Evolutionary conservation across 2,888 invertebrate genomes (phyloP).

Genomic region (Nemapogon koenigi): DNA sequence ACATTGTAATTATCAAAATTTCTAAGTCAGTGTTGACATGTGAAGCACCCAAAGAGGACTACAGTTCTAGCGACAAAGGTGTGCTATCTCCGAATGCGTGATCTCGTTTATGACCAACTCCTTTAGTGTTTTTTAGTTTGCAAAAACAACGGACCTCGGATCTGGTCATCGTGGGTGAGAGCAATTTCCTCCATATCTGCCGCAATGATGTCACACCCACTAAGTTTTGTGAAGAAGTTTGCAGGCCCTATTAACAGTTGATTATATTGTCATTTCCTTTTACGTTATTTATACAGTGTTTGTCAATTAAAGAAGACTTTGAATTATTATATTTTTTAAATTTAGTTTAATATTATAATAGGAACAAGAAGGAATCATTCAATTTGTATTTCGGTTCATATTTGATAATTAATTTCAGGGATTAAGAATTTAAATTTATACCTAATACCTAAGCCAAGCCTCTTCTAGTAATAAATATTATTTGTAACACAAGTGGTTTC

Average conservation of each 20-base stretch:
- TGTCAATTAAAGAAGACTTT: background rate
- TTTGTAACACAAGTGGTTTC: no score
- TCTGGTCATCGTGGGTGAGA: constrained; percentile 43
- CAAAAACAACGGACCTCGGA: constrained; percentile 30
- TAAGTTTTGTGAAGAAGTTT: constrained; percentile 3
- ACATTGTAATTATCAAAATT: no score
- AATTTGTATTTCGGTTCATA: no score
- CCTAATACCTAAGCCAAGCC: no score
- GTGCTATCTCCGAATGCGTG: constrained; percentile 25
- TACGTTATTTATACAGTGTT: background rate
- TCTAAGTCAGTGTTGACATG: no score
- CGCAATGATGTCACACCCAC: constrained; percentile 44
- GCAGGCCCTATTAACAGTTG: background rate
- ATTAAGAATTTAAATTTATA: no score
- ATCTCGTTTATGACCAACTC: constrained; percentile 32
- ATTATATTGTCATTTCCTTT: background rate
- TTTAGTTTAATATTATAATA: no score
- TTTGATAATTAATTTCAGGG: no score
- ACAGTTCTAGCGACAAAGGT: constrained; percentile 12
- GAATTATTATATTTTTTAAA: background rate
- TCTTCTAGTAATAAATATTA: no score
- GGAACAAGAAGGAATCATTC: no score
- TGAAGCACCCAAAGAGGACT: constrained; percentile 1
- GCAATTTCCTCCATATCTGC: constrained; percentile 52
- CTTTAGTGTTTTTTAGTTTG: constrained; percentile 38